These are phyloP conservation scores for Marronus borbonicus DNA, from an alignment of 2,888 invertebrate species.

Conservation along the genomic window DNA sequence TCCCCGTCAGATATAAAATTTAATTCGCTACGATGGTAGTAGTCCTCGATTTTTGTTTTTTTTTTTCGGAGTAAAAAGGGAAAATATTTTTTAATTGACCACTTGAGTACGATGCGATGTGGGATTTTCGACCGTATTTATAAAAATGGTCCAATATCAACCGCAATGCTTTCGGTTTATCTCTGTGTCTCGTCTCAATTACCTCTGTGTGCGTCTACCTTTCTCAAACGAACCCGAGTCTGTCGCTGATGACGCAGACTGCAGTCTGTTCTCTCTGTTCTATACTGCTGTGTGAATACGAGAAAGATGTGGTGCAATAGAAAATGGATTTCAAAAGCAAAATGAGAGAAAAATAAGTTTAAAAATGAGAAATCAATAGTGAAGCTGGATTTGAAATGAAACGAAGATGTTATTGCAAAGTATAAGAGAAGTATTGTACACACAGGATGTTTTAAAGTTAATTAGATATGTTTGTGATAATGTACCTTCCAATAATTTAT, in stretches of 20 bases:
- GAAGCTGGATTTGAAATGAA: too few relatives aligned
- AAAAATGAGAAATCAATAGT: neutral
- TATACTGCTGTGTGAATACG: neutral
- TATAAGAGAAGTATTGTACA: neutral
- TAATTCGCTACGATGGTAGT: slow-evolving; percentile 40
- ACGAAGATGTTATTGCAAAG: neutral
- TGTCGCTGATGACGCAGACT: slow-evolving; percentile 62
- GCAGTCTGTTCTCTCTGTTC: slow-evolving; percentile 41
- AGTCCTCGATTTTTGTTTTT: neutral
- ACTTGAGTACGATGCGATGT: slow-evolving; percentile 7
- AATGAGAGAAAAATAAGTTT: neutral
- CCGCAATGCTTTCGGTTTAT: slow-evolving; percentile 72
- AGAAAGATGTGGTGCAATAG: slow-evolving; percentile 35
- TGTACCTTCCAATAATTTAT: too few relatives aligned
- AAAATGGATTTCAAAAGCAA: slow-evolving; percentile 12
- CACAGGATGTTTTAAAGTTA: too few relatives aligned
- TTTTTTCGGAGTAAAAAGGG: slow-evolving; percentile 33
- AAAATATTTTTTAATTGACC: slow-evolving; percentile 36
- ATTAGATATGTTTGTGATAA: too few relatives aligned
- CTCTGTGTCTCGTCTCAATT: slow-evolving; percentile 93
- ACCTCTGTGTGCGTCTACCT: slow-evolving; percentile 92
- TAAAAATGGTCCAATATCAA: slow-evolving; percentile 13
- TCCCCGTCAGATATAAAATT: slow-evolving; percentile 28
- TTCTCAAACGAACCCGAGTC: slow-evolving; percentile 68
- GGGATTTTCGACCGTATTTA: slow-evolving; percentile 3